Conservation (phyloP, 92 coral and sea anemone genomes). For the Palythoa caribaeorum region DNA sequence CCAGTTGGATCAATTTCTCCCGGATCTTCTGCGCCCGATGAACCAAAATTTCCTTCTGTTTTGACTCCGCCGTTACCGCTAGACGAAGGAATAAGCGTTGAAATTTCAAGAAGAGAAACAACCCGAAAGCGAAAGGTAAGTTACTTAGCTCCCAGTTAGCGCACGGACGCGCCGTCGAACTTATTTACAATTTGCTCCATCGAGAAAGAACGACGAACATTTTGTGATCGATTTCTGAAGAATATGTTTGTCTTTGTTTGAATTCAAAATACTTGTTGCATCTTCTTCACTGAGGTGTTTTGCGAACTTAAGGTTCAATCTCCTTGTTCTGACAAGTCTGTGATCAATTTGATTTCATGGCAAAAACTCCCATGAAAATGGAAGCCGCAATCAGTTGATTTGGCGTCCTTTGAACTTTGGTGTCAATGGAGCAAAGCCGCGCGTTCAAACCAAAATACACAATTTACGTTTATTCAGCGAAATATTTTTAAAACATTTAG, state of each 20-base stretch:
- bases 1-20: slow-evolving; percentile 76
- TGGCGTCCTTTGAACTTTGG: background rate
- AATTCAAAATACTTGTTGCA: background rate
- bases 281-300: background rate
- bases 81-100: slow-evolving; percentile 87
- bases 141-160: slow-evolving; percentile 18
- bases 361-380: background rate
- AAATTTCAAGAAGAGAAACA: slow-evolving; percentile 76
- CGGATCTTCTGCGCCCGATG: slow-evolving; percentile 62
- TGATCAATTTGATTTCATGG: background rate
- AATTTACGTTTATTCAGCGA: background rate
- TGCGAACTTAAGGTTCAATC: background rate
- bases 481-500: too few species aligned
- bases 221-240: background rate
- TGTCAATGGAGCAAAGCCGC: background rate
- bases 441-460: background rate
- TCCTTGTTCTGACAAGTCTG: background rate
- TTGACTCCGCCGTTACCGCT: slow-evolving; percentile 65
- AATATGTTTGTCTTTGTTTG: slow-evolving; percentile 14
- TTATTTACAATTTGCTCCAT: background rate
- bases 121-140: slow-evolving; percentile 87
- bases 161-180: background rate
- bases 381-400: background rate
- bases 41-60: slow-evolving; percentile 63
- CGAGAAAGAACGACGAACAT: background rate